Evolutionary conservation across 2,888 invertebrate genomes (phyloP).

Genomic region (Cordylochernes scorpioides): DNA sequence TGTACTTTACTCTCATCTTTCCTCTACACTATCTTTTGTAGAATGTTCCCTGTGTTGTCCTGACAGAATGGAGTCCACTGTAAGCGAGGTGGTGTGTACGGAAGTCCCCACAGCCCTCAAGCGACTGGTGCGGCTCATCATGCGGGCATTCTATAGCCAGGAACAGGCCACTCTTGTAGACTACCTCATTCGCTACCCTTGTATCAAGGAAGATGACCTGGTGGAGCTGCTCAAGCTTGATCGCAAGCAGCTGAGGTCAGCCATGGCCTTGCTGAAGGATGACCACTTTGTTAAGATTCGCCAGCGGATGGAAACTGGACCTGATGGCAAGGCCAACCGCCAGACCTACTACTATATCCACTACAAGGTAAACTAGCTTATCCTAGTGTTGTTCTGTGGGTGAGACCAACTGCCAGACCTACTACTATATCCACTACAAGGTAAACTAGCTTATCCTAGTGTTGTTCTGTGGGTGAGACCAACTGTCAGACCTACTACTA

Average conservation of each 20-base stretch:
- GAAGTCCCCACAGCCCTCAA: constrained; percentile 82
- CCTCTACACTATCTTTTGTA: no score
- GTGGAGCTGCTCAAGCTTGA: constrained; percentile 77
- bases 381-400: background rate
- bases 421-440: no score
- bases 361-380: constrained; percentile 51
- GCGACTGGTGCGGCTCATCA: constrained; percentile 57
- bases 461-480: background rate
- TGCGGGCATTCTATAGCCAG: constrained; percentile 70
- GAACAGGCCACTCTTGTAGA: constrained; percentile 84
- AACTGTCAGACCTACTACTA: no score
- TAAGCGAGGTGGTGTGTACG: no score
- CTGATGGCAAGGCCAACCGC: constrained; percentile 77
- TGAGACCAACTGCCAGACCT: background rate
- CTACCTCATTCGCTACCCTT: constrained; percentile 80
- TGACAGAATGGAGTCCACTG: no score
- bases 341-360: constrained; percentile 93
- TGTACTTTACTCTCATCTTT: no score
- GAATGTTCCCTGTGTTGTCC: no score
- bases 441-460: background rate
- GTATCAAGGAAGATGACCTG: constrained; percentile 32
- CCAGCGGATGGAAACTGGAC: constrained; percentile 76
- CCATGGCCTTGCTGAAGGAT: constrained; percentile 55
- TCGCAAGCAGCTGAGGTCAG: constrained; percentile 62
- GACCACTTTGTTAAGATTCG: constrained; percentile 81